Conservation (phyloP, 2,113 vertebrate species). For the Heptranchias perlo region DNA sequence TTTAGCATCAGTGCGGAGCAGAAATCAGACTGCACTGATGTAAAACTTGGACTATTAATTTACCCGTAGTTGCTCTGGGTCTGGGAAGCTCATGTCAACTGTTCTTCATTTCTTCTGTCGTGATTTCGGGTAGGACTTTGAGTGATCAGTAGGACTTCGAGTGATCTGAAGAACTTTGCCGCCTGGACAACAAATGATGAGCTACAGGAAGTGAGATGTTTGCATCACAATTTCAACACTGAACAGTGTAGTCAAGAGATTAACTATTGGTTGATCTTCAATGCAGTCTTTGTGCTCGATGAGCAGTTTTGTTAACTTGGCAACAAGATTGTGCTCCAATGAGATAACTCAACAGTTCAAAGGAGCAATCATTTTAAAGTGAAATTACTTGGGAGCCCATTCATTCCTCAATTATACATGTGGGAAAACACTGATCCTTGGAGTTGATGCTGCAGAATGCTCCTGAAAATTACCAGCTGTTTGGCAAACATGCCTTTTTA, state of each 20-base stretch:
- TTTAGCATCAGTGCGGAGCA: not conserved
- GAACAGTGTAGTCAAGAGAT: not conserved
- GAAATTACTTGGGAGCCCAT: not conserved
- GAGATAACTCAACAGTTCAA: not conserved
- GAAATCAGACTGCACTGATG: not conserved
- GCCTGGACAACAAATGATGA: not conserved
- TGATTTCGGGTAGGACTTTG: not conserved
- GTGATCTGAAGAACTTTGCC: no score
- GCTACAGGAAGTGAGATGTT: not conserved
- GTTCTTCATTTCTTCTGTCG: not conserved
- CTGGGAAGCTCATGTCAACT: not conserved
- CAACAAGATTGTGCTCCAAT: not conserved
- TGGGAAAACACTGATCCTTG: not conserved
- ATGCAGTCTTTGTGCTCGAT: not conserved
- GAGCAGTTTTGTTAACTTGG: not conserved
- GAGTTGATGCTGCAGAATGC: not conserved
- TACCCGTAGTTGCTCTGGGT: not conserved
- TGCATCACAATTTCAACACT: not conserved
- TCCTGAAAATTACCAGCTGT: not conserved
- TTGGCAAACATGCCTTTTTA: not conserved
- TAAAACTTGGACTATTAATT: not conserved
- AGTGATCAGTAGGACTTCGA: no score
- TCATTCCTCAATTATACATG: not conserved
- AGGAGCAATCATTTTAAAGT: not conserved
- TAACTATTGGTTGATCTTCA: not conserved